A percentile compares a stretch with the other conserved stretches of the same genome.
Evolutionary conservation across 2,888 invertebrate species (phyloP).

Genomic region (Monoplex corrugatus): DNA sequence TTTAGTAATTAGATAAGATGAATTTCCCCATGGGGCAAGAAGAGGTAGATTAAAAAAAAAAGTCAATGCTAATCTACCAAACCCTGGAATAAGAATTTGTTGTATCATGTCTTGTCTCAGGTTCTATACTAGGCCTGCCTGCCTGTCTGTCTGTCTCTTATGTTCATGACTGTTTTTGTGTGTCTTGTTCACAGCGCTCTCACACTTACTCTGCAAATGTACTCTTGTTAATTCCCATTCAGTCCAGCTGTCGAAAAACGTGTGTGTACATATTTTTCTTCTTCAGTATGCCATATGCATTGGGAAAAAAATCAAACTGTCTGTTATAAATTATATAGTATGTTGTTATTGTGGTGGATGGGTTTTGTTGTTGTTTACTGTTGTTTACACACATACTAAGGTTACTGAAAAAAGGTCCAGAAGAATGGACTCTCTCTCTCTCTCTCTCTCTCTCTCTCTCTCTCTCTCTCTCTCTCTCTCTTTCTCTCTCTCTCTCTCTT

Average conservation of each 20-base stretch:
- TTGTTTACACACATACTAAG: neutral
- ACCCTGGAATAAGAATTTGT: neutral
- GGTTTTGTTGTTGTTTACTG: neutral
- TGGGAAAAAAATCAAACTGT: too few species aligned
- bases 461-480: constrained; percentile 39
- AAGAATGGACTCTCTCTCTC: neutral
- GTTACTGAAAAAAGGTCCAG: neutral
- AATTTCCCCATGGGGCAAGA: too few species aligned
- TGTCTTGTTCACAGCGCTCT: constrained; percentile 29
- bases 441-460: neutral
- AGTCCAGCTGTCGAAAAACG: too few species aligned
- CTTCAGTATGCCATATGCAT: too few species aligned
- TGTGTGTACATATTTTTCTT: too few species aligned
- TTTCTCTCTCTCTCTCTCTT: constrained; percentile 36
- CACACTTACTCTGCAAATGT: constrained; percentile 35
- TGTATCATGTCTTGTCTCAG: neutral
- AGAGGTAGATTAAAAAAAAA: too few species aligned
- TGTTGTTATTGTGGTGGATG: too few species aligned
- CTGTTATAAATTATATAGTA: too few species aligned
- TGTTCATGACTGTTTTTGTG: neutral
- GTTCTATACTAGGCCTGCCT: constrained; percentile 38
- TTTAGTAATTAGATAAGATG: too few species aligned
- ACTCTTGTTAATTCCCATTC: too few species aligned
- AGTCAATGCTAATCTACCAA: too few species aligned
- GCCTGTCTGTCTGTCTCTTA: constrained; percentile 24